A percentile compares a stretch with the other conserved stretches of the same genome.
These are phyloP conservation scores for Acestrorhynchus altus DNA, from an alignment of 2,797 vertebrate genomes.

Conservation along the genomic window DNA sequence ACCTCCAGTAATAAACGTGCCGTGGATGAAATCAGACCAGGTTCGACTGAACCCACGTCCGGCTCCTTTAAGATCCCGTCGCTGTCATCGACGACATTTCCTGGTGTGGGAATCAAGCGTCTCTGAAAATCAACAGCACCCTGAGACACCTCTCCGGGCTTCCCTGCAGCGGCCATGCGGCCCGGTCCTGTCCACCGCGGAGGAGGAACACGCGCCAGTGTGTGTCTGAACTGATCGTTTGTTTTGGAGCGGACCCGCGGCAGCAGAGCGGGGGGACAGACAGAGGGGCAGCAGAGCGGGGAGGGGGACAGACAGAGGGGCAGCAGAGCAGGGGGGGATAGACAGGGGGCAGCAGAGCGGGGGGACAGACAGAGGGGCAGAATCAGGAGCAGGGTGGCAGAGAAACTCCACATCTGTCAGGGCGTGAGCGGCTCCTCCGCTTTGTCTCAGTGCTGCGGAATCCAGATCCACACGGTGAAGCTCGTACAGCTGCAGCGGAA, in stretches of 20 bases:
- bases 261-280: slow-evolving; percentile 20
- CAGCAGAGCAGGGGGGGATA: slow-evolving; percentile 53
- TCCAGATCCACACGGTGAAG: not conserved
- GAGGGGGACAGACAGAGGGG: slow-evolving; percentile 28
- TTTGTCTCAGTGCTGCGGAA: not conserved
- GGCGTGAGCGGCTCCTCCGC: not conserved
- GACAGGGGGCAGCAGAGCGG: slow-evolving; percentile 34
- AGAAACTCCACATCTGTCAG: slow-evolving; percentile 13
- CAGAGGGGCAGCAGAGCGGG: slow-evolving; percentile 37
- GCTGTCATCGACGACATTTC: slow-evolving; percentile 65
- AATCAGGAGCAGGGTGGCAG: slow-evolving; percentile 78
- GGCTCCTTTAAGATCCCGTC: slow-evolving; percentile 60
- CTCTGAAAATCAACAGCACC: slow-evolving; percentile 54
- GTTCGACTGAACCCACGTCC: too few relatives aligned
- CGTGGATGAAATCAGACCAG: too few relatives aligned
- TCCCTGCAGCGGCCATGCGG: not conserved
- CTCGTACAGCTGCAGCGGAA: too few relatives aligned
- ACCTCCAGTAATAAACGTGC: too few relatives aligned
- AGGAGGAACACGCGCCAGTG: slow-evolving; percentile 3
- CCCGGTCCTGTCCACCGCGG: not conserved
- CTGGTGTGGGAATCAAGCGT: slow-evolving; percentile 53
- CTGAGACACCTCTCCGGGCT: slow-evolving; percentile 28
- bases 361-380: too few relatives aligned
- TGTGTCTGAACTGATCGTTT: slow-evolving; percentile 17
- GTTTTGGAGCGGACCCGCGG: not conserved